These are phyloP conservation scores for Acinonyx jubatus DNA, from an alignment of 2,113 vertebrate species.

Conservation along the genomic window DNA sequence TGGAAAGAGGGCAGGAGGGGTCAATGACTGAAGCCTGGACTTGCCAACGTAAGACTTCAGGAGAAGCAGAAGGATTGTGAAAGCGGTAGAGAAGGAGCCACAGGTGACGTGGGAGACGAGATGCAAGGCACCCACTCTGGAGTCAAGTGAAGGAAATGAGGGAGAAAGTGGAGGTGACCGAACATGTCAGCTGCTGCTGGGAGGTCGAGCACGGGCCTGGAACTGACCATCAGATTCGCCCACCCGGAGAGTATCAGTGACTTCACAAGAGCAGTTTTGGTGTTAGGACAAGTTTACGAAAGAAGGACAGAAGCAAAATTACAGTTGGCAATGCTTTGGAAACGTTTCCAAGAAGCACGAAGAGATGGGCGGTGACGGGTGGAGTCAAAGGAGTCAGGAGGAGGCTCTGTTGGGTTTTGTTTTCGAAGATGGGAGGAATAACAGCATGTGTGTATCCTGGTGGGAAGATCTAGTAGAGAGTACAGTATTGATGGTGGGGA, in stretches of 20 bases:
- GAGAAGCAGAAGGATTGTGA: neutral
- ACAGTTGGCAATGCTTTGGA: neutral
- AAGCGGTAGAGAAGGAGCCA: neutral
- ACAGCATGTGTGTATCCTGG: neutral
- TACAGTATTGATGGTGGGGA: neutral
- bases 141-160: neutral
- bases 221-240: neutral
- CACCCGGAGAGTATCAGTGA: neutral
- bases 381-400: neutral
- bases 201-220: neutral
- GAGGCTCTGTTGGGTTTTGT: neutral
- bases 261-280: neutral
- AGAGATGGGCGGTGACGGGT: neutral
- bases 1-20: neutral
- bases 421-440: neutral
- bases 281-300: neutral
- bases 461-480: neutral
- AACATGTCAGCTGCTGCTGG: accelerated
- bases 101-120: neutral
- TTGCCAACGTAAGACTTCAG: neutral
- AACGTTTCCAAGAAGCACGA: neutral
- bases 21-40: neutral
- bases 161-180: neutral
- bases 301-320: neutral
- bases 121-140: accelerated